Conservation (phyloP, 35 echinoderm and acorn worm genomes). For the Hemicentrotus pulcherrimus region DNA sequence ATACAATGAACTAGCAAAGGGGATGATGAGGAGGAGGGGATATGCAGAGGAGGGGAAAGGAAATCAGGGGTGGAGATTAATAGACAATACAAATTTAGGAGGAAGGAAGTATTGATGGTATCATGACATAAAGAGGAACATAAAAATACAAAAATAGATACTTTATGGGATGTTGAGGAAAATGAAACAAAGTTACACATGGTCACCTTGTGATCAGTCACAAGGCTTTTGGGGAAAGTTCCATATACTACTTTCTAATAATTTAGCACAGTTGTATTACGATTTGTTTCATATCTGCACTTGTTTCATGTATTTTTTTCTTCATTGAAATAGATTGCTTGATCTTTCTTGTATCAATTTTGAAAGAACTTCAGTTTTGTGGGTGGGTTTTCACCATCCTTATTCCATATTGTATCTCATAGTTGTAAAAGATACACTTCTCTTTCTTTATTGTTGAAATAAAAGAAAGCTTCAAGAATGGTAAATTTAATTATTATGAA, state of each 20-base stretch:
- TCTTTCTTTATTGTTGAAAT: too few species aligned
- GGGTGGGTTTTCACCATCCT: too few species aligned
- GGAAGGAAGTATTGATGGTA: neutral
- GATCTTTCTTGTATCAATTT: too few species aligned
- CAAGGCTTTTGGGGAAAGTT: neutral
- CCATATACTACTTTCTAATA: neutral
- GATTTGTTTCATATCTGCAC: neutral
- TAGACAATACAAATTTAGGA: neutral
- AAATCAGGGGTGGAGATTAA: neutral
- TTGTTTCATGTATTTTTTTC: too few species aligned
- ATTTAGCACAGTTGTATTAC: neutral
- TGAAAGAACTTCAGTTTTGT: too few species aligned
- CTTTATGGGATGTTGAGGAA: neutral
- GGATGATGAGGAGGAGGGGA: neutral
- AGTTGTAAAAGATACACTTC: too few species aligned
- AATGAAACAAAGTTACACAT: neutral
- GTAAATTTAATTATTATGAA: too few species aligned
- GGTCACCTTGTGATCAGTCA: neutral
- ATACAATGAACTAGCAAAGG: too few species aligned
- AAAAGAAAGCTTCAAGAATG: too few species aligned
- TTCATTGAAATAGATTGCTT: too few species aligned
- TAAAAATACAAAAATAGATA: neutral
- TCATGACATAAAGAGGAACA: neutral
- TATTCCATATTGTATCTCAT: too few species aligned
- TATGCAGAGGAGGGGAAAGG: neutral